Conservation (phyloP, 2,888 invertebrate genomes). For the Polyommatus iphigenia region DNA sequence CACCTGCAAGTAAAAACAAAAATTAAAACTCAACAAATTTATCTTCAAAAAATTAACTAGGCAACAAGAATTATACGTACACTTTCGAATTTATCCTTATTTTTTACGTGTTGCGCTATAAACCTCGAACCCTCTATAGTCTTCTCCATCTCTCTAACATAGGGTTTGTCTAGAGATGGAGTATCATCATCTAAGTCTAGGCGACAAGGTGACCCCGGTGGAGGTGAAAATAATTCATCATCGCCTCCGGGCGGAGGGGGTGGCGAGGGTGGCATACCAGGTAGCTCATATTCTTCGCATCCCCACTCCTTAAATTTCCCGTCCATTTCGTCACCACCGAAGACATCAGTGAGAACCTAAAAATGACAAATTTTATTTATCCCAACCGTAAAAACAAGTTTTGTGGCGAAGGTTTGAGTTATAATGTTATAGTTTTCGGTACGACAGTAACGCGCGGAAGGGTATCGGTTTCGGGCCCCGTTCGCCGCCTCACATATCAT, state of each 20-base stretch:
- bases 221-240: conserved; percentile 91
- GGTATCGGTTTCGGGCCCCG: conserved; percentile 65
- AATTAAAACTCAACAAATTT: conserved; percentile 22
- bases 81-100: conserved; percentile 96
- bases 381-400: conserved; percentile 14
- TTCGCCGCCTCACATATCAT: conserved; percentile 72
- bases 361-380: conserved; percentile 32
- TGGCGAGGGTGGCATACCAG: conserved; percentile 85
- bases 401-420: conserved; percentile 25
- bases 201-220: conserved; percentile 83
- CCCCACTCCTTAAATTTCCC: conserved; percentile 77
- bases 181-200: conserved; percentile 82
- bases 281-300: conserved; percentile 87
- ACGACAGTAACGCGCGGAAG: conserved; percentile 73
- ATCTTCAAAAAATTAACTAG: neutral
- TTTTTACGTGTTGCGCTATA: conserved; percentile 96
- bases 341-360: conserved; percentile 89
- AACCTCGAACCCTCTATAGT: conserved; percentile 95
- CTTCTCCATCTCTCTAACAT: conserved; percentile 92
- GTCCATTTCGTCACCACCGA: conserved; percentile 79
- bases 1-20: conserved; percentile 80
- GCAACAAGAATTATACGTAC: conserved; percentile 81
- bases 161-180: conserved; percentile 90
- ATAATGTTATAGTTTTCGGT: conserved; percentile 59
- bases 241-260: conserved; percentile 89